These are phyloP conservation scores for Drosophila buzzatii DNA, from an alignment of 2,888 invertebrate genomes.

Conservation along the genomic window DNA sequence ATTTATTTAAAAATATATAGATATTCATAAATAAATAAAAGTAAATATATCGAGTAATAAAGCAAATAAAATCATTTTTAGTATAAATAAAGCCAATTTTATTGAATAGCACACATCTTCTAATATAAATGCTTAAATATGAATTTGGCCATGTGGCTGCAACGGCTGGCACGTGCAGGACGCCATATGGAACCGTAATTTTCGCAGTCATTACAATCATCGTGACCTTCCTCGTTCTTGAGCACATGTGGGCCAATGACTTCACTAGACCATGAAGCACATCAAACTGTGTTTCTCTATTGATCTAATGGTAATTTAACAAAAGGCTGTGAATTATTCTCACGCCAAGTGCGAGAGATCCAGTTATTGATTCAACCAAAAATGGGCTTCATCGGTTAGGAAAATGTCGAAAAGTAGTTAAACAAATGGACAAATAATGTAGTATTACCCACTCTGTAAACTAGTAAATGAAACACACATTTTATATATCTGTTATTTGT, in stretches of 20 bases:
- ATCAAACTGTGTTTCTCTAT: background rate
- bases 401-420: background rate
- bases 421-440: background rate
- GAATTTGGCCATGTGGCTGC: background rate
- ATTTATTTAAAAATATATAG: too few species aligned
- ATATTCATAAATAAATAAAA: too few species aligned
- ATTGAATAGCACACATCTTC: too few species aligned
- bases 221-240: background rate
- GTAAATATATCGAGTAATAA: too few species aligned
- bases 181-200: background rate
- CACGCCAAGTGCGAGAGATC: background rate
- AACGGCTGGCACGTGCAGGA: background rate
- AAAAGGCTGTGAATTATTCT: background rate
- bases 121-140: too few species aligned
- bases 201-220: background rate
- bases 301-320: background rate
- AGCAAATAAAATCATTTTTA: too few species aligned
- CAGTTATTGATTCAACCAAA: background rate
- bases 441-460: background rate
- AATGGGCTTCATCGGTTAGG: too few species aligned
- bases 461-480: background rate
- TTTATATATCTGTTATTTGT: constrained; percentile 37
- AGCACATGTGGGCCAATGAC: background rate
- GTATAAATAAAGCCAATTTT: too few species aligned
- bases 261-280: background rate